phyloP scores from a whole-genome alignment of 2,888 invertebrate genomes.

The Drosophila suboccidentalis region DNA sequence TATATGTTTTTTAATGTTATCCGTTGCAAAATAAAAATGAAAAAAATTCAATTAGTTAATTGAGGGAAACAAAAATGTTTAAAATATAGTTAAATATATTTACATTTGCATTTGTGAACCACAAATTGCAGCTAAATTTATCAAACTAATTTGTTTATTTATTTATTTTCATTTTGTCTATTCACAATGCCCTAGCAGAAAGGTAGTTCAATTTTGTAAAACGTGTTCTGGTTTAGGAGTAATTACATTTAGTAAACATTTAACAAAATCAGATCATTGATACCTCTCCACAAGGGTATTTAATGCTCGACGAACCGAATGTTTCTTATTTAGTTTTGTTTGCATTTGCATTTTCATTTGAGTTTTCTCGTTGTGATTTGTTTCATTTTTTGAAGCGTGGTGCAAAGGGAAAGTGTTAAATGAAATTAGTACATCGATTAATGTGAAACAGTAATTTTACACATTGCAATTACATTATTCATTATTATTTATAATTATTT shows the following conservation, averaged over 20 bases:
- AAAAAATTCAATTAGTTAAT: constrained; percentile 46
- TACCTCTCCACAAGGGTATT: constrained; percentile 6
- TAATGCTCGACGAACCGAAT: neutral
- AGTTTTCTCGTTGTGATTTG: constrained; percentile 7
- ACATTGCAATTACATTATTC: constrained; percentile 56
- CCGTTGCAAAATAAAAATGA: constrained; percentile 34
- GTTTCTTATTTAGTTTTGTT: constrained; percentile 19
- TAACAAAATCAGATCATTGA: neutral
- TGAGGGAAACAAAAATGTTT: constrained; percentile 25
- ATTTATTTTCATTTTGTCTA: constrained; percentile 38
- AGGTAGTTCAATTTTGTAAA: neutral
- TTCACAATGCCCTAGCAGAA: constrained; percentile 6
- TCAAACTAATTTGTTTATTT: constrained; percentile 42
- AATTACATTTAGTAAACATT: neutral
- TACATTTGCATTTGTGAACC: constrained; percentile 36
- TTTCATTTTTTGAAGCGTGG: constrained; percentile 20
- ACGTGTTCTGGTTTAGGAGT: neutral
- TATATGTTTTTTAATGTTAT: constrained; percentile 6
- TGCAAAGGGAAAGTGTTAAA: constrained; percentile 48
- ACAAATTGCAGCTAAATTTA: constrained; percentile 41
- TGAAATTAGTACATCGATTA: constrained; percentile 49
- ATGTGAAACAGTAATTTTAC: constrained; percentile 45
- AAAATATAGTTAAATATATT: constrained; percentile 37
- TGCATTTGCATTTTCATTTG: constrained; percentile 6
- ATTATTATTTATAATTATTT: constrained; percentile 31